phyloP scores from a whole-genome alignment of 2,113 vertebrate species.

The Paralichthys olivaceus region DNA sequence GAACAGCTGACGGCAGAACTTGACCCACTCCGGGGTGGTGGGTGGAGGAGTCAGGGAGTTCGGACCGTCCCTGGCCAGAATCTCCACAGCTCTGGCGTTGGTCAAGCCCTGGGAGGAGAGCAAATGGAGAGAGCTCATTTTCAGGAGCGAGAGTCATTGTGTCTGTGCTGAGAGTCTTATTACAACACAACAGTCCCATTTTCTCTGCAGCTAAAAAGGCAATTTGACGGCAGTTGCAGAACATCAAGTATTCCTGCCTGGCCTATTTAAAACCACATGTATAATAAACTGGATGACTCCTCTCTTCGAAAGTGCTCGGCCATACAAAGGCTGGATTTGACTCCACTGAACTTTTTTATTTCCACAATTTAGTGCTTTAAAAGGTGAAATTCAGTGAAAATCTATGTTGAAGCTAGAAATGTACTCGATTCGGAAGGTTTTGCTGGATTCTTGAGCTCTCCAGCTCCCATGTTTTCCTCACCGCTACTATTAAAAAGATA shows the following conservation, averaged over 20 bases:
- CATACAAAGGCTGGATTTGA: slow-evolving; percentile 22
- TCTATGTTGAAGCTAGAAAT: slow-evolving; percentile 5
- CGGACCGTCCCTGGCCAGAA: slow-evolving; percentile 88
- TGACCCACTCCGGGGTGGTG: slow-evolving; percentile 93
- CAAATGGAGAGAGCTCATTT: not conserved
- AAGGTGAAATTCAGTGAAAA: slow-evolving; percentile 33
- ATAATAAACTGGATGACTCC: slow-evolving; percentile 41
- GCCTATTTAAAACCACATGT: slow-evolving; percentile 56
- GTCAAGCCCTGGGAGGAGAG: slow-evolving; percentile 85
- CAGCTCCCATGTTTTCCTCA: not conserved
- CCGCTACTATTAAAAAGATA: slow-evolving; percentile 31
- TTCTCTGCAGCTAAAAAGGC: slow-evolving; percentile 49
- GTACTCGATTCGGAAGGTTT: slow-evolving; percentile 9
- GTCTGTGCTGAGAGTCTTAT: slow-evolving; percentile 28
- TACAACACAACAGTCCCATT: slow-evolving; percentile 52
- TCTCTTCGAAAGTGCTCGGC: slow-evolving; percentile 29
- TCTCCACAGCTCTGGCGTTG: slow-evolving; percentile 81
- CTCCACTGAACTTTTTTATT: slow-evolving; percentile 27
- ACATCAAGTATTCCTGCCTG: slow-evolving; percentile 51
- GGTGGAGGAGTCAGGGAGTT: slow-evolving; percentile 91
- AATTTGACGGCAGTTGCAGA: slow-evolving; percentile 58
- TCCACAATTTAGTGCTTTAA: slow-evolving; percentile 11
- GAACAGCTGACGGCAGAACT: slow-evolving; percentile 95
- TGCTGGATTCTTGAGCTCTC: not conserved
- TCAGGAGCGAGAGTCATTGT: slow-evolving; percentile 18